These are phyloP conservation scores for Subacronicta megacephala DNA, from an alignment of 2,888 invertebrate species.

Conservation along the genomic window DNA sequence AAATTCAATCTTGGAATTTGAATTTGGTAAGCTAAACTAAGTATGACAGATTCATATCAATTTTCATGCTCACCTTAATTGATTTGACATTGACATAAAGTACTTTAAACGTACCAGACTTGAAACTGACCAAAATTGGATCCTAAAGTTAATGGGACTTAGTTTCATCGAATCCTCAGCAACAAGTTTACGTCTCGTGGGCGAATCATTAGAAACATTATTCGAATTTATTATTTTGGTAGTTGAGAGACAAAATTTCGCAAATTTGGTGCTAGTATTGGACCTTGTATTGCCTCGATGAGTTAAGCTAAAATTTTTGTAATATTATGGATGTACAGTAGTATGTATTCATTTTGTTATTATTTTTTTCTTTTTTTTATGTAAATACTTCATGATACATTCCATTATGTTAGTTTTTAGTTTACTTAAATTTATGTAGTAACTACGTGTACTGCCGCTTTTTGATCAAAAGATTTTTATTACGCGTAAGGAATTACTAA, in stretches of 20 bases:
- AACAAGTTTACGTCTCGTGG: constrained; percentile 27
- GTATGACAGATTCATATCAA: constrained; percentile 11
- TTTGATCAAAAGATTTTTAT: constrained; percentile 40
- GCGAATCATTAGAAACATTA: constrained; percentile 47
- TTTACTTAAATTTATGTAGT: constrained; percentile 25
- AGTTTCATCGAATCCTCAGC: constrained; percentile 6
- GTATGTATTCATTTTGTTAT: constrained; percentile 59
- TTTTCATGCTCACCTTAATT: not conserved
- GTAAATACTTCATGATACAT: constrained; percentile 76
- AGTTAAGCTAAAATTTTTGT: constrained; percentile 30
- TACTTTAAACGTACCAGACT: not conserved
- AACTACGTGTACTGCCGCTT: constrained; percentile 42
- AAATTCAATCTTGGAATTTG: too few relatives aligned
- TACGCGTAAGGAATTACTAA: constrained; percentile 29
- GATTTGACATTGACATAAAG: constrained; percentile 4
- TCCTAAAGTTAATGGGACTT: constrained; percentile 8
- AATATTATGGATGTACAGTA: constrained; percentile 49
- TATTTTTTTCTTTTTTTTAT: constrained; percentile 48
- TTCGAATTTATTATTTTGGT: constrained; percentile 63
- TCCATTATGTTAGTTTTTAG: constrained; percentile 66
- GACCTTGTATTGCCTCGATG: constrained; percentile 46
- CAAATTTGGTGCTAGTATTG: constrained; percentile 71
- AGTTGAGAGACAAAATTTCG: constrained; percentile 45
- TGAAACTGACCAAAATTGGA: constrained; percentile 30
- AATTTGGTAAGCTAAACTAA: not conserved